Base-by-base conservation (phyloP, 2,797 vertebrate genomes). In the Sciaenops ocellatus region DNA sequence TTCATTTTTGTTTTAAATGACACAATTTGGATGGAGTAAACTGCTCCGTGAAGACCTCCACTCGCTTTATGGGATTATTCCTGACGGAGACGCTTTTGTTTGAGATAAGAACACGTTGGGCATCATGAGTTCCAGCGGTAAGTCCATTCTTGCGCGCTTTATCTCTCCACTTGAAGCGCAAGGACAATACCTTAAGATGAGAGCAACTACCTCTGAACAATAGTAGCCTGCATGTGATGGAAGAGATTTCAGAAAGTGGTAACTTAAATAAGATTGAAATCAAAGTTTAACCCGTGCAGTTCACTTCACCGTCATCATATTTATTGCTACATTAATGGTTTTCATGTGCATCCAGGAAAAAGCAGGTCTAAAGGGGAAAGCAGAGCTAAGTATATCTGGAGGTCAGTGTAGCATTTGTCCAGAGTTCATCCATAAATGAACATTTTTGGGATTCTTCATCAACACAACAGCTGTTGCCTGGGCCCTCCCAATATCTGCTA, bases 51-150 rank as follows among this genome's bases (percentile, higher is more conserved):
- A 76, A 82, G 69, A 67, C 79, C 50, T 52, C 42, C 47, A 59
- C 34, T 47, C 51, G 76, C 82, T 94, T 79, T 80, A 92, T 93
- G 92, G 93, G 90, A 92, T 90, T 87, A 64, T 80, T 87, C 42
- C 80, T 64, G 57, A 86, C 83, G 80, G 38, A 76, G 83, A 47
- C 75, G 85, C 85, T 85, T 85, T 91, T 89, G 87, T 87, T 87
- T 90, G 75, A 83, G 86, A 92, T 90, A 79, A 91, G 83, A 87
- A 72, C 84, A 69, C 83, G 69, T 82, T 89, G 82, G 87, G 83
- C 93, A 95, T 85, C 93, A 96, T 96, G 95, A 96, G 93, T 90
- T 94, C 93, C 82, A 93, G 91, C 68, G 95, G 95, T 96, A 90
- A 96, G 94, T 95, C 78, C 75, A 70, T 80, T 73, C 62, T 30